These are phyloP conservation scores for Todus mexicanus DNA, from an alignment of 2,797 vertebrate genomes.

Conservation along the genomic window DNA sequence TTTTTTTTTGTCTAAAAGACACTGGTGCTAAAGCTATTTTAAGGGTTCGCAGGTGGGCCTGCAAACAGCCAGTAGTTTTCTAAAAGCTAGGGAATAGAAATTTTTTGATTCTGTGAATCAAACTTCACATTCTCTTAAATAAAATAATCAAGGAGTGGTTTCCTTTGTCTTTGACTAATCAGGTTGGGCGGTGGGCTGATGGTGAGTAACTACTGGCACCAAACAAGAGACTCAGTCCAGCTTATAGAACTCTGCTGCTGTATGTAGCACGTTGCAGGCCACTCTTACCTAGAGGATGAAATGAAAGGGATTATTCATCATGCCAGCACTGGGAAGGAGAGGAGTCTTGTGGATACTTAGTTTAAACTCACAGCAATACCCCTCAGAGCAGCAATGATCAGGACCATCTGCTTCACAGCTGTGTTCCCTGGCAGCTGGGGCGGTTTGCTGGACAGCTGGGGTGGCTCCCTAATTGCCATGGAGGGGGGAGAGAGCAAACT, in stretches of 20 bases:
- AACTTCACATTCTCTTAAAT: not conserved
- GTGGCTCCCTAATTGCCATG: not conserved
- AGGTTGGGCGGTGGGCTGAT: not conserved
- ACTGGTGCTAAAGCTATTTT: not conserved
- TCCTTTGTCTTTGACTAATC: not conserved
- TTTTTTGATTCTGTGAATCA: not conserved
- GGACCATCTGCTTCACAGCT: not conserved
- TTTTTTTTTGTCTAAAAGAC: not conserved
- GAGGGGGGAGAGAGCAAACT: no score
- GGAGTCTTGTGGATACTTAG: not conserved
- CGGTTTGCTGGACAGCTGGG: not conserved
- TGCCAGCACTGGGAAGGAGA: not conserved
- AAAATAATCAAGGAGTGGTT: not conserved
- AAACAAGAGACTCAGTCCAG: not conserved
- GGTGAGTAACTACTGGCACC: not conserved
- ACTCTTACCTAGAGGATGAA: not conserved
- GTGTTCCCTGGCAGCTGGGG: not conserved
- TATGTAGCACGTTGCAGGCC: not conserved
- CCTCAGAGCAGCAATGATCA: not conserved
- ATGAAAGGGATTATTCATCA: not conserved
- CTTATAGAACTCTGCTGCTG: not conserved
- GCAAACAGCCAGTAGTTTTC: not conserved
- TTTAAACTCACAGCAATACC: not conserved
- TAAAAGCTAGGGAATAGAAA: not conserved
- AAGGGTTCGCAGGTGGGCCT: not conserved